Percentiles rank a stretch among this genome's conserved stretches.
These are phyloP conservation scores for Sebastes itinus DNA, from an alignment of 2,797 vertebrate species.

Conservation along the genomic window DNA sequence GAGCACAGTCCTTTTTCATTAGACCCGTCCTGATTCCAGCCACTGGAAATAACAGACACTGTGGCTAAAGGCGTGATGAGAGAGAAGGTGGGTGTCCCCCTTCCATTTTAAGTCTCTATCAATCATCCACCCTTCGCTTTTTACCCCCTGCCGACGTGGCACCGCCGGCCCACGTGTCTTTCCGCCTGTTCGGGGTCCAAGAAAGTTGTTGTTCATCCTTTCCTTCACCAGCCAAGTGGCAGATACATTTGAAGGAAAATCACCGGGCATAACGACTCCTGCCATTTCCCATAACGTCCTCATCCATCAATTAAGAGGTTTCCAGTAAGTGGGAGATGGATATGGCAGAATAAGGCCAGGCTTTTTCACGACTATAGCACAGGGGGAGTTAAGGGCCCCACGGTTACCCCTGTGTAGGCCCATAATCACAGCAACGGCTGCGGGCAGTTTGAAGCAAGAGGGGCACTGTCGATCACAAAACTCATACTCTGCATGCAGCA, in stretches of 20 bases:
- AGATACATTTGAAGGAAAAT: slow-evolving; percentile 91
- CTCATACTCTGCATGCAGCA: slow-evolving; percentile 3
- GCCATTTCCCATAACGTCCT: slow-evolving; percentile 89
- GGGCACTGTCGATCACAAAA: slow-evolving; percentile 24
- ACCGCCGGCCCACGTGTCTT: slow-evolving; percentile 45
- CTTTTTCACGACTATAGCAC: slow-evolving; percentile 63
- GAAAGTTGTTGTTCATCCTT: slow-evolving; percentile 67
- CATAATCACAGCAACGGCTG: slow-evolving; percentile 50
- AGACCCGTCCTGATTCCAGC: slow-evolving; percentile 83
- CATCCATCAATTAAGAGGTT: slow-evolving; percentile 91
- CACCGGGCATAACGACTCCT: slow-evolving; percentile 87
- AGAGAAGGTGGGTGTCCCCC: slow-evolving; percentile 62
- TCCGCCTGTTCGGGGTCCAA: slow-evolving; percentile 74
- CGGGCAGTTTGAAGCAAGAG: slow-evolving; percentile 33
- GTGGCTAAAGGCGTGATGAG: slow-evolving; percentile 65
- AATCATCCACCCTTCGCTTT: slow-evolving; percentile 84
- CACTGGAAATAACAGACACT: slow-evolving; percentile 84
- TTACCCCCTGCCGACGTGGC: slow-evolving; percentile 48
- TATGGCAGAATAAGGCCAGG: slow-evolving; percentile 81
- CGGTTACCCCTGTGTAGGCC: slow-evolving; percentile 28
- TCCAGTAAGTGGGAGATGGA: slow-evolving; percentile 83
- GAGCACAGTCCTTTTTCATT: slow-evolving; percentile 89
- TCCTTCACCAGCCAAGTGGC: slow-evolving; percentile 84
- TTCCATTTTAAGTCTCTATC: slow-evolving; percentile 87
- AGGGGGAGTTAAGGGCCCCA: slow-evolving; percentile 33